Conservation (phyloP, 2,113 vertebrate species). For the Xenus cinereus region DNA sequence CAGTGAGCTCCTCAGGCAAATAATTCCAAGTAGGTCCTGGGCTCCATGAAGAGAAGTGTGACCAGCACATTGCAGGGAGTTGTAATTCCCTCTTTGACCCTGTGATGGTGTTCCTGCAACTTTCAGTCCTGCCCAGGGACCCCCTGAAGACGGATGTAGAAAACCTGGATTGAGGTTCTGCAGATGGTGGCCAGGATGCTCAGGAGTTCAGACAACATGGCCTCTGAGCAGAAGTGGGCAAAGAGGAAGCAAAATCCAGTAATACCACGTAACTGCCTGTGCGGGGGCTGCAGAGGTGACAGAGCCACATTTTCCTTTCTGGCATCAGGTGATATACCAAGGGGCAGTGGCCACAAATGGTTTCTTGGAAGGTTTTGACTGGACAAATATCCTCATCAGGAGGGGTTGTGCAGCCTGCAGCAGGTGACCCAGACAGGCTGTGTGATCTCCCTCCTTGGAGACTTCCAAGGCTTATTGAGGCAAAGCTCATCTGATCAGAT, state of each 20-base stretch:
- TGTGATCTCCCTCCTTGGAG: not conserved
- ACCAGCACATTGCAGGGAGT: no score
- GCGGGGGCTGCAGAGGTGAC: not conserved
- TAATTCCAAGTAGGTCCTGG: not conserved
- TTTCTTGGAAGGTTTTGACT: not conserved
- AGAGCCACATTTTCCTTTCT: not conserved
- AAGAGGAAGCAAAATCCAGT: not conserved
- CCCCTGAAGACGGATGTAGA: not conserved
- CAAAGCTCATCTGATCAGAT: not conserved
- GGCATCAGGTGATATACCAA: not conserved
- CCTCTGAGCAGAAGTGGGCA: not conserved
- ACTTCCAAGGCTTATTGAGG: not conserved
- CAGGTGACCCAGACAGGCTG: not conserved
- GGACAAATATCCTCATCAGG: not conserved
- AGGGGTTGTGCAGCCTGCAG: not conserved
- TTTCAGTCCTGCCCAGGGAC: not conserved
- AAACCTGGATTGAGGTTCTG: not conserved
- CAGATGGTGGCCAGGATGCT: fast-evolving
- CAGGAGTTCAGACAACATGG: not conserved
- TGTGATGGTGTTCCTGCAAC: not conserved
- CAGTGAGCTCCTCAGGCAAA: fast-evolving
- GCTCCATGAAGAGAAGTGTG: not conserved
- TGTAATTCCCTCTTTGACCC: not conserved
- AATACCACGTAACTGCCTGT: not conserved
- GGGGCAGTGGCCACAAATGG: not conserved